Conservation (phyloP, 2,113 vertebrate genomes). For the Pogona vitticeps region DNA sequence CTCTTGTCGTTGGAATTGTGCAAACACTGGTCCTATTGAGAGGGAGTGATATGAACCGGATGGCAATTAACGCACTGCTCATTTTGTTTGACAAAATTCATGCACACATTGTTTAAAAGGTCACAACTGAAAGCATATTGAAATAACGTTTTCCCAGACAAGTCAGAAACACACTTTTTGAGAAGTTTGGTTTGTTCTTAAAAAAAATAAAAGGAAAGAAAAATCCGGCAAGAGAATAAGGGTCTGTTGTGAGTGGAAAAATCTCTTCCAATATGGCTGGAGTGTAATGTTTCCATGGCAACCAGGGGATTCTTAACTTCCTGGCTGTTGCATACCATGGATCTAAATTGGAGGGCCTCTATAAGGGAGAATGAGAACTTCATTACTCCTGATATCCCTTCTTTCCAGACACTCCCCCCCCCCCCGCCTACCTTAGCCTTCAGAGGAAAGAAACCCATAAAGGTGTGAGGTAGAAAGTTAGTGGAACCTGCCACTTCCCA, state of each 20-base stretch:
- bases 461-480: not conserved
- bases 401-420: too few relatives aligned
- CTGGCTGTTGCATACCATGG: not conserved
- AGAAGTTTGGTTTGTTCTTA: not conserved
- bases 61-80: constrained; percentile 38
- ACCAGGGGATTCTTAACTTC: not conserved
- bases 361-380: not conserved
- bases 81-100: constrained; percentile 39
- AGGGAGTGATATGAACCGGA: not conserved
- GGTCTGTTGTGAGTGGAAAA: not conserved
- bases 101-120: constrained; percentile 40
- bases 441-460: not conserved
- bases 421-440: too few relatives aligned
- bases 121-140: constrained; percentile 30
- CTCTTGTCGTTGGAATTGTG: constrained; percentile 10
- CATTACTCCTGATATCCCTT: not conserved
- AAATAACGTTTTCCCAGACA: constrained; percentile 19
- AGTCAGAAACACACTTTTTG: constrained; percentile 15
- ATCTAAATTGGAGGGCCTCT: not conserved
- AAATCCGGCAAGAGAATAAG: not conserved
- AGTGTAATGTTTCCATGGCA: not conserved
- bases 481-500: not conserved
- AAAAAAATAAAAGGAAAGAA: not conserved
- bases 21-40: constrained; percentile 6
- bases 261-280: not conserved